A percentile compares a stretch with the other conserved stretches of the same genome.
phyloP scores from a whole-genome alignment of 2,888 invertebrate species.

The Pristionchus fissidentatus region DNA sequence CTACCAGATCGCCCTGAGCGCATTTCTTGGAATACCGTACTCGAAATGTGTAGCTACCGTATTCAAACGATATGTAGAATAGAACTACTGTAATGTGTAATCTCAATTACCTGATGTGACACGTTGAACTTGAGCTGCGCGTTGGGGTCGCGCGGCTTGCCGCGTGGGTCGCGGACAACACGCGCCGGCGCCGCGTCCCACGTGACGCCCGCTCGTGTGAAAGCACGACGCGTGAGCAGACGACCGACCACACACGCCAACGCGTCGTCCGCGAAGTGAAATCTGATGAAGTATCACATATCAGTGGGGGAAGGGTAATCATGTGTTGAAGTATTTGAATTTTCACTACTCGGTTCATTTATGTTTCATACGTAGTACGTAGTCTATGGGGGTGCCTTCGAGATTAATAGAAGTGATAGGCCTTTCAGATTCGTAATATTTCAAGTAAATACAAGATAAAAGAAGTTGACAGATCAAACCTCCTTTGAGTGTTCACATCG shows the following conservation, averaged over 20 bases:
- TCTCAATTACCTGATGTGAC: slow-evolving; percentile 68
- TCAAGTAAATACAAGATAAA: too few species aligned
- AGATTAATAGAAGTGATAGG: too few species aligned
- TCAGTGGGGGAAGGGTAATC: neutral
- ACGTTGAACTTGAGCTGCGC: slow-evolving; percentile 67
- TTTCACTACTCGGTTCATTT: too few species aligned
- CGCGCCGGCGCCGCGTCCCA: slow-evolving; percentile 28
- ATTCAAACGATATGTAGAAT: neutral
- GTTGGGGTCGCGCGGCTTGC: slow-evolving; percentile 68
- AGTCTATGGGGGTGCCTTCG: too few species aligned
- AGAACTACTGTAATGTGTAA: neutral
- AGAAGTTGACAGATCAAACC: slow-evolving; percentile 44
- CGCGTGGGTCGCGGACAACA: slow-evolving; percentile 61
- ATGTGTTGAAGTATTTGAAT: neutral
- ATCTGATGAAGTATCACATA: neutral
- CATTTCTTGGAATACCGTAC: too few species aligned
- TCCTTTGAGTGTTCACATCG: slow-evolving; percentile 65
- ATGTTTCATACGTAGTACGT: too few species aligned
- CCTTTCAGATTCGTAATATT: too few species aligned
- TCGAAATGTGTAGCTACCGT: neutral
- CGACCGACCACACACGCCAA: slow-evolving; percentile 70
- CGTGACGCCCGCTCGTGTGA: neutral
- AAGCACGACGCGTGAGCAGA: slow-evolving; percentile 65
- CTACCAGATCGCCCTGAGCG: slow-evolving; percentile 73
- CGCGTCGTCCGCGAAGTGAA: slow-evolving; percentile 69